Evolutionary conservation across 1,140 invertebrate genomes (phyloP).

Genomic region (Ladona fulva): DNA sequence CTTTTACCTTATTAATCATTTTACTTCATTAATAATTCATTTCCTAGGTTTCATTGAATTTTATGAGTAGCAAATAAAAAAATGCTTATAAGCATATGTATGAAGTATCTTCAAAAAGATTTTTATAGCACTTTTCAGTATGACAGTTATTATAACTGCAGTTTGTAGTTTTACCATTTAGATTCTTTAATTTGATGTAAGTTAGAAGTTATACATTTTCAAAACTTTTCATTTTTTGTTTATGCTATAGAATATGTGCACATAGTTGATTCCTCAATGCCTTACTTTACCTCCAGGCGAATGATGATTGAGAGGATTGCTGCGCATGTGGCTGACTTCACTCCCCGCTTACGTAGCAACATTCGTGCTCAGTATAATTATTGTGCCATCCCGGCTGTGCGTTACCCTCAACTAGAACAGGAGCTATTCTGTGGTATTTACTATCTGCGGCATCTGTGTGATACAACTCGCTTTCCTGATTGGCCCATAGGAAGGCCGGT

Average conservation of each 20-base stretch:
- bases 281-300: slow-evolving; percentile 44
- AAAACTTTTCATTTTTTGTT: background rate
- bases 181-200: too few relatives aligned
- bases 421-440: slow-evolving; percentile 99
- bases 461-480: slow-evolving; percentile 80
- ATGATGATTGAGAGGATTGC: slow-evolving; percentile 95
- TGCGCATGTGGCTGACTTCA: slow-evolving; percentile 93
- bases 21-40: too few relatives aligned
- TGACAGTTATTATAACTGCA: too few relatives aligned
- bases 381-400: slow-evolving; percentile 88
- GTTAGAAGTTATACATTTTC: too few relatives aligned
- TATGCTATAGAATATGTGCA: background rate
- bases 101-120: too few relatives aligned
- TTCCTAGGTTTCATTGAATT: too few relatives aligned
- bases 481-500: slow-evolving; percentile 97
- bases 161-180: too few relatives aligned
- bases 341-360: slow-evolving; percentile 84
- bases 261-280: background rate
- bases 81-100: too few relatives aligned
- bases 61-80: too few relatives aligned
- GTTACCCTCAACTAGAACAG: slow-evolving; percentile 89
- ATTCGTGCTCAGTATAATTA: slow-evolving; percentile 94
- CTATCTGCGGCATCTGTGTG: slow-evolving; percentile 93
- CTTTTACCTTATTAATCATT: background rate
- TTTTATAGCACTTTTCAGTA: too few relatives aligned